Percentiles rank a stretch among this genome's conserved stretches.
phyloP scores from a whole-genome alignment of 92 coral and sea anemone genomes.

The Umimayanthus chanpuru region DNA sequence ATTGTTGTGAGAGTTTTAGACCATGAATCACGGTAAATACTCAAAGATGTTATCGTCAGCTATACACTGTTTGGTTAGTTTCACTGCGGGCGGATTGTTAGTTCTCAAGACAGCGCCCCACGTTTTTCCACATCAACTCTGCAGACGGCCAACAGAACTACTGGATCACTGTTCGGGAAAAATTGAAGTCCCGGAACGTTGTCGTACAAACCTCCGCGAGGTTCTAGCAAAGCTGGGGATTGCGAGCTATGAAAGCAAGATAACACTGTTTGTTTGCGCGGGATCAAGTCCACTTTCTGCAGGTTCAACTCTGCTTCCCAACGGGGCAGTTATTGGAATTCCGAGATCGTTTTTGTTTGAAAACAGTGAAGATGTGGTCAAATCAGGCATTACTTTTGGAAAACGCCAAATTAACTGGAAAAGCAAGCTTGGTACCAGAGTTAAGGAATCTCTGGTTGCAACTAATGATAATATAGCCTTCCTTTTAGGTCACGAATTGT shows the following conservation, averaged over 20 bases:
- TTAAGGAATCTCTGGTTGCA: conserved; percentile 73
- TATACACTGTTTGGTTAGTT: conserved; percentile 51
- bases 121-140: conserved; percentile 67
- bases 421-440: conserved; percentile 69
- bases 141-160: conserved; percentile 63
- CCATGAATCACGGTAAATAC: conserved; percentile 12
- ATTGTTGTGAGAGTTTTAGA: background rate
- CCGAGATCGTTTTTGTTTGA: conserved; percentile 84
- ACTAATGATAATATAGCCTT: conserved; percentile 84
- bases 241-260: conserved; percentile 61
- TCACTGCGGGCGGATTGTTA: conserved; percentile 66
- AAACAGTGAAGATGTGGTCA: conserved; percentile 68
- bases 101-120: conserved; percentile 74
- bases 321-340: conserved; percentile 91
- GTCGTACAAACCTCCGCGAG: conserved; percentile 62
- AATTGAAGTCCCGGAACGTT: conserved; percentile 67
- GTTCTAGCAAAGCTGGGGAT: conserved; percentile 66
- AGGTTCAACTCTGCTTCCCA: conserved; percentile 93
- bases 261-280: conserved; percentile 78
- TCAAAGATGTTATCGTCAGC: conserved; percentile 25
- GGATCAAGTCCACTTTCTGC: conserved; percentile 83
- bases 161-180: conserved; percentile 46
- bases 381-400: conserved; percentile 68
- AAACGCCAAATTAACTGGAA: conserved; percentile 67
- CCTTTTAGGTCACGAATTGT: conserved; percentile 87